Conservation (phyloP, 53 echinoderm and acorn worm species). For the Holothuria scabra region DNA sequence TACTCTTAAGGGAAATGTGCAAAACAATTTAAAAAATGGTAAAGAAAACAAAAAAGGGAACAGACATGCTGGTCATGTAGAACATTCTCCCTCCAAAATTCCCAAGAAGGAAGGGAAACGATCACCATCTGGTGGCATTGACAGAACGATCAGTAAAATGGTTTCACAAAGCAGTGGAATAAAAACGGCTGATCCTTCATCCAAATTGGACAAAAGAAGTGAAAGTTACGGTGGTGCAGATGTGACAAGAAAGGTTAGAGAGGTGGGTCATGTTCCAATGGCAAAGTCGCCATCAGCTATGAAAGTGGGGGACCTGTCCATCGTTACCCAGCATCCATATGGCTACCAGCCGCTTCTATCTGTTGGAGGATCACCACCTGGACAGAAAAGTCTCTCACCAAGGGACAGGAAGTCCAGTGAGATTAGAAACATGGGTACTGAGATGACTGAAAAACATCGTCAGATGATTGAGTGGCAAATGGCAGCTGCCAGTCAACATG, state of each 20-base stretch:
- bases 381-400: conserved; percentile 46
- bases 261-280: background rate
- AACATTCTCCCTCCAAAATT: conserved; percentile 10
- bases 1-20: conserved; percentile 21
- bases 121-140: conserved; percentile 28
- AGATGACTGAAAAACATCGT: conserved; percentile 69
- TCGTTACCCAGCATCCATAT: conserved; percentile 30
- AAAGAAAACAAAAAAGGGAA: conserved; percentile 43
- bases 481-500: conserved; percentile 60
- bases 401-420: conserved; percentile 54
- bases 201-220: conserved; percentile 23
- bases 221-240: conserved; percentile 12
- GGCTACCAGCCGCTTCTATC: conserved; percentile 46
- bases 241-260: background rate
- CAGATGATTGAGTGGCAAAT: conserved; percentile 79
- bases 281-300: background rate
- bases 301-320: background rate
- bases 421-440: conserved; percentile 26
- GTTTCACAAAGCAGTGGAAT: conserved; percentile 1
- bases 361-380: conserved; percentile 34
- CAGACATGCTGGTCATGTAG: conserved; percentile 48
- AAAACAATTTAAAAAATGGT: background rate
- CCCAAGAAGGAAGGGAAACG: conserved; percentile 54
- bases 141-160: conserved; percentile 42
- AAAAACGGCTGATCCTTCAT: background rate